Conservation (phyloP, 2,888 invertebrate genomes). For the Cataglyphis albicans region DNA sequence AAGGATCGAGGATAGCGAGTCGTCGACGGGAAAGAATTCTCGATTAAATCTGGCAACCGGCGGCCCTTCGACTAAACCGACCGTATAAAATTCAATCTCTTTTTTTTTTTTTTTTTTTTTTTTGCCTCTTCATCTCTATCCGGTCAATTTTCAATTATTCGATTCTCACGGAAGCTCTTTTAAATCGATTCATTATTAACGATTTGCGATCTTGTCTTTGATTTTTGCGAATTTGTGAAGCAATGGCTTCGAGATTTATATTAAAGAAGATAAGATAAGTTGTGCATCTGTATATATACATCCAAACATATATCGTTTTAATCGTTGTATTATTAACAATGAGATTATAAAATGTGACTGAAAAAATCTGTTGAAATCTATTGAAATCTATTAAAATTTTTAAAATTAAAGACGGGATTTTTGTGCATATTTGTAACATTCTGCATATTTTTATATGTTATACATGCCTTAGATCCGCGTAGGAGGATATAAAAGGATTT, state of each 20-base stretch:
- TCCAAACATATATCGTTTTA: background rate
- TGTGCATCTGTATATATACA: background rate
- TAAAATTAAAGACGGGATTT: background rate
- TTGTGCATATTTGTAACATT: background rate
- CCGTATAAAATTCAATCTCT: slow-evolving; percentile 69
- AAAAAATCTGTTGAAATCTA: background rate
- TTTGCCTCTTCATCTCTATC: slow-evolving; percentile 14
- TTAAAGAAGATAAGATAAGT: background rate
- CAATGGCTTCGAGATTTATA: background rate
- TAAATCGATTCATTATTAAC: slow-evolving; percentile 71
- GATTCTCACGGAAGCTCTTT: slow-evolving; percentile 62
- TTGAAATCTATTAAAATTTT: background rate
- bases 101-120: slow-evolving; percentile 33
- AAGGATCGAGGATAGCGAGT: slow-evolving; percentile 39
- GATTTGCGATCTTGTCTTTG: slow-evolving; percentile 45
- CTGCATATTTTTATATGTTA: background rate
- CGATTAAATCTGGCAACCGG: slow-evolving; percentile 67
- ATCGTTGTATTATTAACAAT: background rate
- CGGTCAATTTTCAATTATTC: slow-evolving; percentile 71
- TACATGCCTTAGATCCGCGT: background rate
- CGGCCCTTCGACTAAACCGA: slow-evolving; percentile 56
- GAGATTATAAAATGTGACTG: background rate
- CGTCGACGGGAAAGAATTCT: slow-evolving; percentile 49
- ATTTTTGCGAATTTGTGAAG: background rate
- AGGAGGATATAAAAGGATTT: slow-evolving; percentile 18